Evolutionary conservation across 2,888 invertebrate species (phyloP), one percentile per base, ranked within the genome.

Genomic region (Eristalis intricaria): DNA sequence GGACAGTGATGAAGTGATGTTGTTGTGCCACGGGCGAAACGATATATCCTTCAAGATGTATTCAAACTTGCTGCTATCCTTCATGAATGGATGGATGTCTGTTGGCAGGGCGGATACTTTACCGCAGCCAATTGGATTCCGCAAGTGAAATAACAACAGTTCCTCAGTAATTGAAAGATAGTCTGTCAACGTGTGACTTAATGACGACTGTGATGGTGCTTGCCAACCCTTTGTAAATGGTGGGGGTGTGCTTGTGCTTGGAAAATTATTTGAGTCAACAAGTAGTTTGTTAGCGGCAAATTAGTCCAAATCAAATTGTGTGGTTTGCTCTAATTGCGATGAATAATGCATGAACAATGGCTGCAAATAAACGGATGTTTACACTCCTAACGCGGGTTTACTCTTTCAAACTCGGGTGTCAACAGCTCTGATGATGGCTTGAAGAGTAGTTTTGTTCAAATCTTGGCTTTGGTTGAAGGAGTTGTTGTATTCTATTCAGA

Each of bases 1-100:
- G 60, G 60, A 60, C 60, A 60, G 26, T 60, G 60, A 60, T 60
- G 60, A 60, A 60, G 23, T 23, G 60, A 26, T 26, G 26, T 60
- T 60, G 60, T 26, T 26, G 5, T 26, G 50, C 50, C 50, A 19
- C 50, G 50, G 50, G 50, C 19, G 19, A 50, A n/a, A n/a, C 50
- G 50, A 50, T 50, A 50, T 50, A 19, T 50, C 50, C 50, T 19
- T 50, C 50, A 50, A 19, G 50, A 50, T 50, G 50, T 50, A 50
- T 50, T 50, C 50, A 50, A 50, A 50, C n/a, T 50, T 19, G 43
- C 0, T 29, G 43, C 7, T 50, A 50, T 50, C 19, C 19, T 19
- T 40, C 15, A 15, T 40, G n/a, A 5, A 7, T 1, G n/a, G 43
- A n/a, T 43, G 43, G 2, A n/a, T n/a, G 43, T 43, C 43, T 43